Percentiles rank a stretch among this genome's conserved stretches.
phyloP scores from a whole-genome alignment of 2,113 vertebrate species.

The Oxyruncus cristatus region DNA sequence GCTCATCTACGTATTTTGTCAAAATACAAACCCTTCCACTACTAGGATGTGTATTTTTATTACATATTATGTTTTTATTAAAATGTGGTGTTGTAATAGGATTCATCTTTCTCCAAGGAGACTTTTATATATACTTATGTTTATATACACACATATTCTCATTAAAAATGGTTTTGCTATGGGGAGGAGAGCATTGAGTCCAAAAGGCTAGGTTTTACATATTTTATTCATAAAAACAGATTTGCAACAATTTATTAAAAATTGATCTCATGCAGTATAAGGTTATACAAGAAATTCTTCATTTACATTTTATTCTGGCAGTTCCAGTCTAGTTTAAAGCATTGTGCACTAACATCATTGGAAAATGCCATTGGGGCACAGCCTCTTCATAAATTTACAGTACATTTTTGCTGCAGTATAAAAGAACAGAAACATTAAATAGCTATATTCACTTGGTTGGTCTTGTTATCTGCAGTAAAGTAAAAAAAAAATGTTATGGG shows the following conservation, averaged over 20 bases:
- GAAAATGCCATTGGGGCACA: constrained; percentile 82
- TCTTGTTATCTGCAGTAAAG: constrained; percentile 78
- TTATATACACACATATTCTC: background rate
- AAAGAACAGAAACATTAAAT: constrained; percentile 80
- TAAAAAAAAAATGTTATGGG: constrained; percentile 72
- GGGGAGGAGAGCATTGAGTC: background rate
- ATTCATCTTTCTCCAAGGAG: background rate
- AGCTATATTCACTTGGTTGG: constrained; percentile 80
- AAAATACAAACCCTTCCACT: background rate
- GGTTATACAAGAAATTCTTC: constrained; percentile 85
- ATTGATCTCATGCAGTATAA: constrained; percentile 88
- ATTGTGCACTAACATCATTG: constrained; percentile 82
- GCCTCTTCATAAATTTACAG: constrained; percentile 80
- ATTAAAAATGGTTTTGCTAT: background rate
- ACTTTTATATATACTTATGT: background rate
- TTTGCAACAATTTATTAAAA: constrained; percentile 92
- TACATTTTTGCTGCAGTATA: constrained; percentile 79
- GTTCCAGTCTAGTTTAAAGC: constrained; percentile 85
- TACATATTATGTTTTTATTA: background rate
- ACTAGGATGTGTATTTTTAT: background rate
- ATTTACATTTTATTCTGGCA: constrained; percentile 83
- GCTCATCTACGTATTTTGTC: background rate
- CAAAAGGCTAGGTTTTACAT: constrained; percentile 57
- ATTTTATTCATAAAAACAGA: constrained; percentile 91
- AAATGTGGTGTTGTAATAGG: background rate